Evolutionary conservation across 1,140 invertebrate species (phyloP).

Genomic region (Thalassaphorura encarpata): DNA sequence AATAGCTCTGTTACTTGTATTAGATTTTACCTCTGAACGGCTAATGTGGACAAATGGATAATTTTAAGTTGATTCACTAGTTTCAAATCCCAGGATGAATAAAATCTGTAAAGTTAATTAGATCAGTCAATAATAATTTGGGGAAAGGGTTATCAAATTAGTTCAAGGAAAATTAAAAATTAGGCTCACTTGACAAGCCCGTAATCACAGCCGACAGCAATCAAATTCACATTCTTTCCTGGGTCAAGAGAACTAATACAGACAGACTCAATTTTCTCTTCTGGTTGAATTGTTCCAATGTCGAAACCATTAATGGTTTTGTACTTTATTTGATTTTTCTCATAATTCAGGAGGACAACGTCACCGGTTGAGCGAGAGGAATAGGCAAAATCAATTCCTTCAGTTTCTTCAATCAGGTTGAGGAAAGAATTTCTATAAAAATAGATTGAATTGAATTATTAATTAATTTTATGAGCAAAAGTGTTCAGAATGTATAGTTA

Average conservation of each 20-base stretch:
- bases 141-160: background rate
- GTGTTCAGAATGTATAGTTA: background rate
- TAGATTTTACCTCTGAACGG: constrained; percentile 22
- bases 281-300: constrained; percentile 19
- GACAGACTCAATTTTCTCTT: constrained; percentile 25
- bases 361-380: constrained; percentile 28
- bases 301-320: constrained; percentile 29
- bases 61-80: constrained; percentile 30
- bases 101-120: constrained; percentile 18
- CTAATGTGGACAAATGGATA: constrained; percentile 13
- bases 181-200: constrained; percentile 21
- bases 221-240: constrained; percentile 29
- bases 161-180: background rate
- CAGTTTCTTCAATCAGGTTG: constrained; percentile 18
- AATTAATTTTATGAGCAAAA: background rate
- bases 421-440: constrained; percentile 16
- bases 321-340: constrained; percentile 11
- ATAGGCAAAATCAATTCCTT: constrained; percentile 16
- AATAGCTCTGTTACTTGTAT: background rate
- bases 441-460: background rate
- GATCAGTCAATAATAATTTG: background rate
- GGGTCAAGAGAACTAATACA: constrained; percentile 26
- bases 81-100: constrained; percentile 29
- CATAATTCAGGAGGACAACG: constrained; percentile 13
- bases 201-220: constrained; percentile 28